These are phyloP conservation scores for Meleagris gallopavo DNA, from an alignment of 2,113 vertebrate genomes.

Conservation along the genomic window DNA sequence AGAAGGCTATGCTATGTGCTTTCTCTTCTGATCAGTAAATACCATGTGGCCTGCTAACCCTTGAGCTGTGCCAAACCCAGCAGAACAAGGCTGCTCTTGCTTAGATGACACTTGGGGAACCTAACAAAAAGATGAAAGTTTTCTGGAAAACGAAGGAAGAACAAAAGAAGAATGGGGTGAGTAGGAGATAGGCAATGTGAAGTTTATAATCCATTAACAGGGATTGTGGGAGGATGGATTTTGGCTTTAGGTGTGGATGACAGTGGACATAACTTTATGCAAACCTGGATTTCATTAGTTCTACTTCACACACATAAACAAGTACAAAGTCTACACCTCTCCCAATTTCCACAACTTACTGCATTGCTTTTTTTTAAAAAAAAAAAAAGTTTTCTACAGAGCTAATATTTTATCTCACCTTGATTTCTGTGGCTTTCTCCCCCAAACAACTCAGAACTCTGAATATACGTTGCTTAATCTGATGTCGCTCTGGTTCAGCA, in stretches of 20 bases:
- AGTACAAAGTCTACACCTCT: neutral
- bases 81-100: neutral
- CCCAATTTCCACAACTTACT: neutral
- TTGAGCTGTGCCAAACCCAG: neutral
- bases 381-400: neutral
- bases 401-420: conserved; percentile 34
- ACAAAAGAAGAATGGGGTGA: neutral
- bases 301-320: neutral
- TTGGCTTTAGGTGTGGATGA: neutral
- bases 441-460: conserved; percentile 64
- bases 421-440: conserved; percentile 35
- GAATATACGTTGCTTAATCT: neutral
- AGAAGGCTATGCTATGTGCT: neutral
- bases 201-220: neutral
- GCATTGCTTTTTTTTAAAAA: no score
- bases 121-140: neutral
- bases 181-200: neutral
- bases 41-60: neutral
- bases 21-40: neutral
- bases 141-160: neutral
- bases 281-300: neutral
- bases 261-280: neutral
- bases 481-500: neutral
- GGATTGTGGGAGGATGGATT: neutral
- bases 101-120: neutral